Evolutionary conservation across 2,888 invertebrate species (phyloP).

Genomic region (Cephonodes hylas): DNA sequence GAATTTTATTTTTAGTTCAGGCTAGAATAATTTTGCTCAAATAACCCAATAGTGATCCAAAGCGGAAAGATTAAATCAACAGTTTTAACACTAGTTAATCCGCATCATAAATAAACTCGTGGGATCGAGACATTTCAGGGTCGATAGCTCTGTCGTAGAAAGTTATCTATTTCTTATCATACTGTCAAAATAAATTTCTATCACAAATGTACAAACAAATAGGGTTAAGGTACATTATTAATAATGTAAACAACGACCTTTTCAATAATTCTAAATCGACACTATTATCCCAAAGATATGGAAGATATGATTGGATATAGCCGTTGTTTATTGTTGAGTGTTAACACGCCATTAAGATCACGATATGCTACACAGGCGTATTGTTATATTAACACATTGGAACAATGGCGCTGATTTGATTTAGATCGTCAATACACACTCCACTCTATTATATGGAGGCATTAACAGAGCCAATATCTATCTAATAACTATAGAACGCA

Average conservation of each 20-base stretch:
- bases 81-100: no score
- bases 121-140: no score
- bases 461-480: slow-evolving; percentile 47
- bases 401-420: slow-evolving; percentile 52
- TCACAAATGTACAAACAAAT: no score
- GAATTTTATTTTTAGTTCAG: background rate
- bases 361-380: background rate
- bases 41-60: background rate
- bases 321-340: background rate
- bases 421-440: slow-evolving; percentile 45
- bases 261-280: background rate
- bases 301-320: background rate
- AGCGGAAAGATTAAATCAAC: background rate
- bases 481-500: slow-evolving; percentile 34
- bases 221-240: no score
- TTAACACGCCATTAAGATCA: background rate
- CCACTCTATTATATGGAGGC: slow-evolving; percentile 38
- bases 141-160: no score
- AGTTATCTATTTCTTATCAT: no score
- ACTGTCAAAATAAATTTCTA: no score
- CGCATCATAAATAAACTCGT: no score
- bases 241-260: background rate
- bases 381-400: slow-evolving; percentile 19
- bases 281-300: no score
- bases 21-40: background rate